These are phyloP conservation scores for Diachasmimorpha longicaudata DNA, from an alignment of 1,140 invertebrate genomes.

Conservation along the genomic window DNA sequence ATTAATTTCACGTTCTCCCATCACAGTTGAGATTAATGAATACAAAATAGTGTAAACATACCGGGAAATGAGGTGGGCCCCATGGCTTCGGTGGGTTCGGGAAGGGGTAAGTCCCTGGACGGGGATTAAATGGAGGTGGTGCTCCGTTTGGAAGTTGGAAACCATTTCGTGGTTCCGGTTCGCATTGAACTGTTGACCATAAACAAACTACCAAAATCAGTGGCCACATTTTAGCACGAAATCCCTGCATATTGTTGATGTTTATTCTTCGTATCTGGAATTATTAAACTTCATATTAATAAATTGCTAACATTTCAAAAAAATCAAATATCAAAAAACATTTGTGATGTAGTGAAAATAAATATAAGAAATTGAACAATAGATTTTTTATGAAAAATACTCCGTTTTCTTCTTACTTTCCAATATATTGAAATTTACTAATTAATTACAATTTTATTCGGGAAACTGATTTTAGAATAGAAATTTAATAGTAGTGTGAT, in stretches of 20 bases:
- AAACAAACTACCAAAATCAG: neutral
- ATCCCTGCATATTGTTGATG: neutral
- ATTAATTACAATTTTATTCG: too few relatives aligned
- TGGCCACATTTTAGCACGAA: neutral
- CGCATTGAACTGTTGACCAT: neutral
- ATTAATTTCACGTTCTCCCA: conserved; percentile 17
- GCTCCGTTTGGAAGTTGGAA: neutral
- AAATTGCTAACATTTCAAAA: too few relatives aligned
- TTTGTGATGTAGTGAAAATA: neutral
- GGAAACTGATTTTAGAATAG: too few relatives aligned
- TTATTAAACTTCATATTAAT: neutral
- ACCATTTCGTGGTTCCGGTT: neutral
- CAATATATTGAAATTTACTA: too few relatives aligned
- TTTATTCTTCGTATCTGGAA: neutral
- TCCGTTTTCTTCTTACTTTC: neutral
- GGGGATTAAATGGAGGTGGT: neutral
- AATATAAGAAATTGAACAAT: neutral
- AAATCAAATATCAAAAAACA: too few relatives aligned
- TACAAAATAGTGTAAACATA: neutral
- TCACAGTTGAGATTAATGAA: neutral
- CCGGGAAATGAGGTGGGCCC: neutral
- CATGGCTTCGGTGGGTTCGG: neutral
- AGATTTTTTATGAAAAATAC: neutral
- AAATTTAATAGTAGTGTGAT: too few relatives aligned
- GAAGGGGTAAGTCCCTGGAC: neutral